phyloP scores from a whole-genome alignment of 2,113 vertebrate genomes.

The Alethe diademata region DNA sequence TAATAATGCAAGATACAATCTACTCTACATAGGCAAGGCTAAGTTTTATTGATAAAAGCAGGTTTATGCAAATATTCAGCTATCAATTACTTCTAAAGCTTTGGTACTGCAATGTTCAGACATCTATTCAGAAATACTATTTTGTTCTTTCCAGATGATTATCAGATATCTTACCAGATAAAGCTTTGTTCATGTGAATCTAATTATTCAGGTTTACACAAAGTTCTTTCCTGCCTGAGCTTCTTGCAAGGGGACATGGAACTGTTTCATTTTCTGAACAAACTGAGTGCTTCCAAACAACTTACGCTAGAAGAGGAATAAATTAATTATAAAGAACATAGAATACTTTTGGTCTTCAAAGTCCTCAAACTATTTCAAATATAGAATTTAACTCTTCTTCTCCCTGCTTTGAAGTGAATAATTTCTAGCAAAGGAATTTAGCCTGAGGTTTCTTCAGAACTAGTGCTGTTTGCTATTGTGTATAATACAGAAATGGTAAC shows the following conservation, averaged over 20 bases:
- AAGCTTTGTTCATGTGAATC: conserved; percentile 29
- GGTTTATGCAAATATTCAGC: not conserved
- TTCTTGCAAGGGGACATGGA: not conserved
- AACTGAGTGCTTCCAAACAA: conserved; percentile 2
- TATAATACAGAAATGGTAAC: not conserved
- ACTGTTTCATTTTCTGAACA: conserved; percentile 13
- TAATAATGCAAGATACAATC: not conserved
- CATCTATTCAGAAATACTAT: conserved; percentile 10
- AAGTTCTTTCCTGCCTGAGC: conserved; percentile 28
- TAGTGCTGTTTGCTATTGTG: not conserved
- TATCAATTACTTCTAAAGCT: not conserved
- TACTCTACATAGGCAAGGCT: not conserved
- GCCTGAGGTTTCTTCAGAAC: not conserved
- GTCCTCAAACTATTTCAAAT: not conserved
- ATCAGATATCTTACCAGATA: conserved; percentile 30
- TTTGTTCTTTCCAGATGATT: conserved; percentile 8
- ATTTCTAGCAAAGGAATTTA: not conserved
- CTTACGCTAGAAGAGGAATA: not conserved
- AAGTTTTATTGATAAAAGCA: not conserved
- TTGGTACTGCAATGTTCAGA: not conserved
- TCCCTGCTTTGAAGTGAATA: not conserved
- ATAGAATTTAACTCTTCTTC: not conserved
- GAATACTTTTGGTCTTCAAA: not conserved
- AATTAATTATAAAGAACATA: not conserved
- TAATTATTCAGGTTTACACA: conserved; percentile 47